Percentiles rank a stretch among this genome's conserved stretches.
phyloP scores from a whole-genome alignment of 2,797 vertebrate species.

The Peromyscus attwateri region DNA sequence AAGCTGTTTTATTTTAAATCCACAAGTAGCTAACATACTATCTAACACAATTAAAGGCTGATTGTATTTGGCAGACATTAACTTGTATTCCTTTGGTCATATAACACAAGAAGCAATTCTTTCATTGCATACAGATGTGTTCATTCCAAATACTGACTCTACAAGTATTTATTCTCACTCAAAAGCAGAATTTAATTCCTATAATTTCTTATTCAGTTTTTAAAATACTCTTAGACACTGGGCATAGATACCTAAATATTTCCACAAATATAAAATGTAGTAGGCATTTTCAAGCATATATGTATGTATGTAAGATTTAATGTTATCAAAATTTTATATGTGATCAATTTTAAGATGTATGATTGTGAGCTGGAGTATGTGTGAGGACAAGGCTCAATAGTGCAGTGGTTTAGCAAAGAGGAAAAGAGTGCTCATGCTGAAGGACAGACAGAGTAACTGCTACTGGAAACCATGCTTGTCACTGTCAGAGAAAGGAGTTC shows the following conservation, averaged over 20 bases:
- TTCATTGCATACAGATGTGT: slow-evolving; percentile 13
- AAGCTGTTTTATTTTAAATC: background rate
- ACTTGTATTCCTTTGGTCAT: background rate
- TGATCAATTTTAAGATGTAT: slow-evolving; percentile 40
- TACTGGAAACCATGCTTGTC: background rate
- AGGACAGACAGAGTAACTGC: background rate
- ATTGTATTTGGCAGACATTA: background rate
- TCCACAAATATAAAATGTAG: slow-evolving; percentile 43
- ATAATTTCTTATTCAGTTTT: slow-evolving; percentile 40
- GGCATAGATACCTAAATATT: background rate
- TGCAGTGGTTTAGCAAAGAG: background rate
- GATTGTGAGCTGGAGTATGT: background rate
- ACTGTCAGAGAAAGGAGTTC: background rate
- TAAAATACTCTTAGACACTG: slow-evolving; percentile 27
- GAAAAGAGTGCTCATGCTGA: background rate
- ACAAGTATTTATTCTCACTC: slow-evolving; percentile 9
- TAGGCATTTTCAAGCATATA: background rate
- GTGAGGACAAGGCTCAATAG: background rate
- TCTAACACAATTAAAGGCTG: slow-evolving; percentile 9
- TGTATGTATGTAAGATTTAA: slow-evolving; percentile 37
- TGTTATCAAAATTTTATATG: slow-evolving; percentile 17
- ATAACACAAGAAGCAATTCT: background rate
- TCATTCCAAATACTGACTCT: slow-evolving; percentile 29
- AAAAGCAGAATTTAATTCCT: slow-evolving; percentile 41
- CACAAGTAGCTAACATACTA: background rate